These are phyloP conservation scores for Trachelus tabidus DNA, from an alignment of 2,888 invertebrate species.

Conservation along the genomic window DNA sequence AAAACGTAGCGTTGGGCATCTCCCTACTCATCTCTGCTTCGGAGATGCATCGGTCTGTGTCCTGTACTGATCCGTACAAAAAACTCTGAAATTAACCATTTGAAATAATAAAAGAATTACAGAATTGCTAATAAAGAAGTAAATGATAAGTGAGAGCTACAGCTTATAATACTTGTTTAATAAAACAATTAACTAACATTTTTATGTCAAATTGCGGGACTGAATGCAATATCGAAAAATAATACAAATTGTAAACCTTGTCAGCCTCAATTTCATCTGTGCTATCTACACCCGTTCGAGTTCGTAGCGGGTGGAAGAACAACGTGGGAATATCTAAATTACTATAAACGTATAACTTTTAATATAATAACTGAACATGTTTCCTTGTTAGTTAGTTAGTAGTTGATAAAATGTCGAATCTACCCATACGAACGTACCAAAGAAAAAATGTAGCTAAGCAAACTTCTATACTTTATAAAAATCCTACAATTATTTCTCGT, in stretches of 20 bases:
- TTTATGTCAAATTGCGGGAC: too few species aligned
- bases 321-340: background rate
- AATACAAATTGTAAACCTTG: background rate
- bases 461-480: background rate
- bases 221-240: background rate
- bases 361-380: background rate
- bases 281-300: background rate
- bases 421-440: constrained; percentile 33
- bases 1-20: too few species aligned
- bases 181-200: too few species aligned
- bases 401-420: background rate
- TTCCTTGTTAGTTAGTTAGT: background rate
- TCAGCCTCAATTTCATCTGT: background rate
- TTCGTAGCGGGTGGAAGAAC: background rate
- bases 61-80: too few species aligned
- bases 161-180: too few species aligned
- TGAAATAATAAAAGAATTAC: too few species aligned
- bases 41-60: too few species aligned
- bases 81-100: too few species aligned
- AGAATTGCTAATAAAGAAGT: too few species aligned
- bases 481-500: constrained; percentile 15
- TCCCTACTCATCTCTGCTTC: too few species aligned
- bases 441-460: constrained; percentile 14
- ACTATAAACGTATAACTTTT: background rate
- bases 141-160: too few species aligned